A percentile compares a stretch with the other conserved stretches of the same genome.
Conservation (phyloP, 2,797 vertebrate species). For the Chrysocyon brachyurus region DNA sequence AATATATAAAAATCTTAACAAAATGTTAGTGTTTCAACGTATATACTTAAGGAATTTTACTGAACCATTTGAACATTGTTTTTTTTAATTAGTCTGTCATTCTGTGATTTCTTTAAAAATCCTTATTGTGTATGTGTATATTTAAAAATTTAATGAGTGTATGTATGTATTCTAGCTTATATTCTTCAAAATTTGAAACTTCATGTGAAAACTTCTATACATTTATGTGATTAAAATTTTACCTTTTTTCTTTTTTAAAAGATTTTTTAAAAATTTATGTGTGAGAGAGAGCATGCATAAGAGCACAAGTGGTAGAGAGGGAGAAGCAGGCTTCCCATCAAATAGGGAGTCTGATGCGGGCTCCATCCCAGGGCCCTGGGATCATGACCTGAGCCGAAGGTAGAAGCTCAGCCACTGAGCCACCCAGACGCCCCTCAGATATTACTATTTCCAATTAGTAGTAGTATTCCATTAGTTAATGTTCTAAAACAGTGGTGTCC, state of each 20-base stretch:
- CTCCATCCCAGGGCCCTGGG: too few relatives aligned
- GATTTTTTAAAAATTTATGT: too few relatives aligned
- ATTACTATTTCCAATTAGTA: slow-evolving; percentile 32
- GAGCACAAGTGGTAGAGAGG: too few relatives aligned
- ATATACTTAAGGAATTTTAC: slow-evolving; percentile 6
- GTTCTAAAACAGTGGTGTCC: not conserved
- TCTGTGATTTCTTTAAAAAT: slow-evolving; percentile 53
- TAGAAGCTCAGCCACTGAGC: too few relatives aligned
- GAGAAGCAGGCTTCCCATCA: too few relatives aligned
- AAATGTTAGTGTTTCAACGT: slow-evolving; percentile 46
- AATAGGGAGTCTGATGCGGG: too few relatives aligned
- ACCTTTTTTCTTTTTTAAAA: too few relatives aligned
- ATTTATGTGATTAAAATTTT: not conserved
- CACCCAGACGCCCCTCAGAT: not conserved
- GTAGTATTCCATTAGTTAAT: not conserved
- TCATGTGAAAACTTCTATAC: not conserved
- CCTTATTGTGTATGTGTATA: not conserved
- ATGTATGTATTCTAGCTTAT: not conserved
- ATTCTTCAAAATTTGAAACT: slow-evolving; percentile 53
- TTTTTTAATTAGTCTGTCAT: slow-evolving; percentile 28
- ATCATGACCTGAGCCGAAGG: too few relatives aligned
- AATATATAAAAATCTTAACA: too few relatives aligned
- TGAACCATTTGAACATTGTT: not conserved
- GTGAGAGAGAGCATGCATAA: too few relatives aligned
- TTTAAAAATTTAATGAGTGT: slow-evolving; percentile 32